Evolutionary conservation across 2,888 invertebrate species (phyloP), one percentile per base, ranked within the genome.

Genomic region (Lathronympha strigana): DNA sequence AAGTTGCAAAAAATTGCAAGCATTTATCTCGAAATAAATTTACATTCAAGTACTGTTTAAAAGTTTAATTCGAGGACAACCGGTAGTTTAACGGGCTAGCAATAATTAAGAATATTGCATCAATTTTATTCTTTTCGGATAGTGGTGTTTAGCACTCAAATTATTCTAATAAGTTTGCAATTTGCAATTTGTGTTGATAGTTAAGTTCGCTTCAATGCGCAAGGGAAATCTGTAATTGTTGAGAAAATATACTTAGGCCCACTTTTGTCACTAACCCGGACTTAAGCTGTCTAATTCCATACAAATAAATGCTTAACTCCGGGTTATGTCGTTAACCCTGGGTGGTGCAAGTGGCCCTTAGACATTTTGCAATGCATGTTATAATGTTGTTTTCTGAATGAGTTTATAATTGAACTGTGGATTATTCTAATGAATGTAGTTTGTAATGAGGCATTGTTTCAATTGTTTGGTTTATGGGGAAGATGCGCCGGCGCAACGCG

Each of bases 1-100:
- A 45, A 33, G 17, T 40, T 36, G 36, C 43, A 62, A 47, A 63
- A 63, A 61, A 28, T 43, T 36, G 40, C 50, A 55, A 63, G 55
- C 40, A 31, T 33, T 43, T 31, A 45, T 62, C 23, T 57, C 11
- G 13, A 38, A n/a, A 38, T 38, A 53, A 36, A 40, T 40, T 31
- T 25, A 50, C 28, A 38, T 55, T 17, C 17, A 40, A 25, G 17
- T 31, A 17, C 31, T 23, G 23, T 11, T 9, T 50, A 57, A 50
- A 23, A 58, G 49, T 31, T 15, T 50, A 38, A 25, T 58, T 51
- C 63, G 15, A 64, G 63, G 63, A 58, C 50, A 15, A 17, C 50
- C 2, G 15, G 61, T 15, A 21, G 21, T 47, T 23, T 33, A 13
- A 4, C 3, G 40, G n/a, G 13, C 25, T 36, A 17, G 57, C 9